Base-by-base conservation (phyloP, 2,888 invertebrate genomes). In the Lottia gigantea region DNA sequence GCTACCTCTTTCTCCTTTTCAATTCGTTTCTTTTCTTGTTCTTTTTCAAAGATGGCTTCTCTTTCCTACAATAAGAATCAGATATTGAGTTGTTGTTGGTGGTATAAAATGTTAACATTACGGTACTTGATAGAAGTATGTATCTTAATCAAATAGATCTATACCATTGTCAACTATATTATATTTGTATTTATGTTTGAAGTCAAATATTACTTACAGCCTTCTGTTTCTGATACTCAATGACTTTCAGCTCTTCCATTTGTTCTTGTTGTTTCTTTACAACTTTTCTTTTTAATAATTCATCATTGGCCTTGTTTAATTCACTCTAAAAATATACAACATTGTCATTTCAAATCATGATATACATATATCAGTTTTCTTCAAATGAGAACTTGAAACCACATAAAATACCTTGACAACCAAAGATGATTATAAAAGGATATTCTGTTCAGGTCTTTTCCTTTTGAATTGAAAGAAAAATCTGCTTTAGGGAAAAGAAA, bases 1-100 rank as follows among this genome's bases (percentile, higher is more conserved):
- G 87, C 87, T 2, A 86, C 83, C 76, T 89, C 89, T 70, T 80
- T 85, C 78, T 89, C 88, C 73, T 88, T 89, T 80, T 88, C 87
- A n/a, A 87, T 81, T 47, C 88, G 80, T 62, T 86, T 81, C 66
- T 82, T 77, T 74, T 87, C 87, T 76, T 87, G 87, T 75, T 88
- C 87, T 47, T 77, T 81, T 73, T 88, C 88, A 78, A 78, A 87
- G 12, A 82, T 85, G n/a, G 79, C 79, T 74, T 88, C 88, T 65
- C 88, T 76, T 76, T 88, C 88, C 87, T 88, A 71, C 3, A 64
- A 69, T 65, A 15, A 64, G 46, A 25, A 25, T 46, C n/a, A 7
- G 8, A 26, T 31, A 12, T 68, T n/a, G 46, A 16, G 15, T 25
- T 46, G 15, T 3, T 47, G n/a, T 4, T 45, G 7, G 3, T 19